Base-by-base conservation (phyloP, 2,113 vertebrate species). In the Theristicus caerulescens region DNA sequence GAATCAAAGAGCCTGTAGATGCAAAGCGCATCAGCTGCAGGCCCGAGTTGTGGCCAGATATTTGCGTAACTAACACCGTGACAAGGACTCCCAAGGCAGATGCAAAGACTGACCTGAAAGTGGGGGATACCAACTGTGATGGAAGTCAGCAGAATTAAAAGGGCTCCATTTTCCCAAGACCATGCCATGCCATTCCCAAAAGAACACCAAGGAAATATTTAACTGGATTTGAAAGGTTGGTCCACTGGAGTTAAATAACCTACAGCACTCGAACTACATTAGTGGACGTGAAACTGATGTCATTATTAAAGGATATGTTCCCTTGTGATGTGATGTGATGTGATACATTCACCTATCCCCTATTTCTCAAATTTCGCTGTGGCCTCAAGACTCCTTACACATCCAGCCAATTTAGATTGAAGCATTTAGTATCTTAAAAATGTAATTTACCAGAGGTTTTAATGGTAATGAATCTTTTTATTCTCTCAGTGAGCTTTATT, bases 161-260 rank as follows among this genome's bases (percentile, higher is more conserved):
- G 44, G 22, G 12, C 42, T 92, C 44, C 26, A 27, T 92, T 88
- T 92, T 66, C 52, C 36, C 52, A 76, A 91, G 62, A 80, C 34
- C 1, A 0, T 58, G 76, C 47, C 64, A 64, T 67, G 55, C 64
- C 88, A 61, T 87, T 76, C 40, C 74, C 40, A 46, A 91, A 94
- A 86, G 59, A 91, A 91, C 47, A 90, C 49, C 71, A 76, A 90
- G 58, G 54, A 74, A 52, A 52, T 85, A 40, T 91, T 82, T 88
- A 76, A 94, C 82, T 84, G 42, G 73, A 70, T 95, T 92, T 95
- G 90, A 93, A 96, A 86, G 71, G 74, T 94, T 93, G 62, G 69
- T 40, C 84, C 65, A 40, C 46, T 77, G 65, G 49, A 93, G 61
- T 83, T 94, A 90, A 91, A 93, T 87, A 93, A 96, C 22, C 34